A percentile compares a stretch with the other conserved stretches of the same genome.
phyloP scores from a whole-genome alignment of 2,113 vertebrate species.

The Anoura caudifer region DNA sequence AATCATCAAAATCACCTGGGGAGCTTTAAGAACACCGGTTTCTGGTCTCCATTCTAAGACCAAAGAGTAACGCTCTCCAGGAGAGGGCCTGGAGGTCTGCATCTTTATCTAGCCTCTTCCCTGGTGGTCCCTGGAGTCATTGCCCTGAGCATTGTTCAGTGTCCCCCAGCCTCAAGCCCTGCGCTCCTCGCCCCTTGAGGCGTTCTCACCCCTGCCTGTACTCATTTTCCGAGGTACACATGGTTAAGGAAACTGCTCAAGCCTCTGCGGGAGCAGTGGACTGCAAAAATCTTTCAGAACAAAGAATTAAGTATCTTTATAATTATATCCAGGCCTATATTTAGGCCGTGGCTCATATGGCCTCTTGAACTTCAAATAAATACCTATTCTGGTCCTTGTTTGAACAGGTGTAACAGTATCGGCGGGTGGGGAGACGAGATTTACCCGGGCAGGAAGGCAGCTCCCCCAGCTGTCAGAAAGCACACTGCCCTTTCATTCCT shows the following conservation, averaged over 20 bases:
- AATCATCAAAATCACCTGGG: not conserved
- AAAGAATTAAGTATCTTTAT: constrained; percentile 71
- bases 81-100: not conserved
- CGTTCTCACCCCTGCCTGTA: not conserved
- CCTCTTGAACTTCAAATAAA: constrained; percentile 73
- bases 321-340: constrained; percentile 67
- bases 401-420: constrained; percentile 76
- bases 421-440: constrained; percentile 32
- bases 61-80: not conserved
- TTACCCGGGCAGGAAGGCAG: constrained; percentile 61
- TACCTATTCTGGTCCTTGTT: constrained; percentile 73
- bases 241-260: not conserved
- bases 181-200: rapidly evolving
- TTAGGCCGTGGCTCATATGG: constrained; percentile 62
- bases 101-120: not conserved
- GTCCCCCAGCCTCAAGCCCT: no score
- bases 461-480: constrained; percentile 62
- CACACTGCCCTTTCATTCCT: constrained; percentile 61
- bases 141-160: not conserved
- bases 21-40: not conserved
- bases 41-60: not conserved
- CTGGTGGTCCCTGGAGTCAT: not conserved
- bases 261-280: constrained; percentile 27
- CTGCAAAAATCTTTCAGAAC: constrained; percentile 65
- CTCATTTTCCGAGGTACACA: not conserved